Base-by-base conservation (phyloP, 2,797 vertebrate genomes). In the Schizopygopsis malacanthus region DNA sequence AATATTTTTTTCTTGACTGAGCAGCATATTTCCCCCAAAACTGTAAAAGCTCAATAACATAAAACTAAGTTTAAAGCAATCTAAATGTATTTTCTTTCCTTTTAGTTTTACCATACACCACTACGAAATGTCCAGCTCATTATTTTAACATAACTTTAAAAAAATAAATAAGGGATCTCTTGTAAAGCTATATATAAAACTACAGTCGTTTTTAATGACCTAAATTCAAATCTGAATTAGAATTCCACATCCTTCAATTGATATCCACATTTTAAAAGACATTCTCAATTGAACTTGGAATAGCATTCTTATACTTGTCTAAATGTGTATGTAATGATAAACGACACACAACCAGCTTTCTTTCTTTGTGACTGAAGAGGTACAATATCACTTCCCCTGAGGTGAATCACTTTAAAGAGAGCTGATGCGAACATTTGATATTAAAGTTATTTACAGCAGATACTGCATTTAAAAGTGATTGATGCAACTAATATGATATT, bases 401-500 rank as follows among this genome's bases (percentile, higher is more conserved):
- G 54, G 80, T 79, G 52, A 69, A 77, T 75, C 59, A 43, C 15
- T 59, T 20, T 73, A 75, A 75, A 33, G 7, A 11, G n/a, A n/a
- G 43, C 18, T 70, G 75, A 45, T 43, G 52, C 0, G 2, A 59
- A 56, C 13, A 11, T 28, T 52, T 56, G 67, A 59, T 6, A 20
- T 71, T 39, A 41, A 39, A 65, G 12, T 3, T 59, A 75, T 87
- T 84, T 56, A 45, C 15, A 45, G 52, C 39, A 79, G 41, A 33
- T 61, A 10, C 54, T 56, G 56, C 67, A 16, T 50, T 75, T 69
- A 67, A 79, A 87, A 47, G 59, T 81, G 78, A 84, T 65, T 76
- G 82, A 84, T 86, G 82, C 81, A 67, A 45, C 80, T 85, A 63
- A 83, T 85, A 47, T n/a, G 52, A 67, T 83, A 79, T 82, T 82